Base-by-base conservation (phyloP, 2,888 invertebrate genomes). In the Mayetiola destructor region DNA sequence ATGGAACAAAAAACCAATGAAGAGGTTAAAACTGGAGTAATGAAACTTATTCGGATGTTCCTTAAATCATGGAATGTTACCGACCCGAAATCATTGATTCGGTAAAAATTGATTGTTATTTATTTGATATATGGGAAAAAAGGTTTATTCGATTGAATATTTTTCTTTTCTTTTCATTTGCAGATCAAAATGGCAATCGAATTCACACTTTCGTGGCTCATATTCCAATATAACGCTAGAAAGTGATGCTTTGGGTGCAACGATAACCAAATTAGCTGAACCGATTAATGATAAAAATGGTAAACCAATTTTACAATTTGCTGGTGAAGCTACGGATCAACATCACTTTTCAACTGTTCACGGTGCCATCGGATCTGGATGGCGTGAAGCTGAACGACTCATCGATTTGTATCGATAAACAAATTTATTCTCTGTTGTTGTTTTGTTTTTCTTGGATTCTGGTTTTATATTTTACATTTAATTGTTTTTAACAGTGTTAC, bases 311-410 rank as follows among this genome's bases (percentile, higher is more conserved):
- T 68, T 84, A 0, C 77, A 80, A 61, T 84, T 84, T 64, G 84
- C 80, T 1, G 84, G 84, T 0, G 84, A 84, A 66, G 80, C 83
- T 0, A 79, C 82, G 0, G 80, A 82, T 16, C 76, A 77, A 53
- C 78, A 78, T 62, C 77, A 75, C 64, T 84, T 79, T 65, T 78
- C 78, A 0, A 79, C 82, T 0, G 84, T 82, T 0, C 85, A 87
- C 64, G 86, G 86, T 0, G 87, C 87, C 0, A 69, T 84, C 0
- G 84, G 84, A 65, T 76, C 80, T n/a, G 87, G 87, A 0, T 79
- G 79, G 66, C 76, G 86, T 35, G 86, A 86, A 66, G 86, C 86
- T 1, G 73, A 81, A 16, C 73, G 84, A 29, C n/a, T 57, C 23
- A 52, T 57, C 12, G 57, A 57, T 10, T 56, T 30, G 12, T 56